phyloP scores from a whole-genome alignment of 64 coral and sea anemone species.

The Trachythela sp. region DNA sequence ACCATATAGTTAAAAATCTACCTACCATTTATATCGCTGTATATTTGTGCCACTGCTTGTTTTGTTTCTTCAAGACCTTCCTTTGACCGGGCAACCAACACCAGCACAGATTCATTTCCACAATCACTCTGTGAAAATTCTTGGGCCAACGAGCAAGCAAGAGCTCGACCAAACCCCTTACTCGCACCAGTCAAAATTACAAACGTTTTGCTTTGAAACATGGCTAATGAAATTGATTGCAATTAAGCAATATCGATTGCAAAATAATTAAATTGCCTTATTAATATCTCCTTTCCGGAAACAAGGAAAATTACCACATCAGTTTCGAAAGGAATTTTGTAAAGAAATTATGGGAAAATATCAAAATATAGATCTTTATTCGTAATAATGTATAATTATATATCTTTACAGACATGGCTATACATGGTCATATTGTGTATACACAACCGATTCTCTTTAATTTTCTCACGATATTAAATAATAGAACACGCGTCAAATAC shows the following conservation, averaged over 20 bases:
- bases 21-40: conserved; percentile 23
- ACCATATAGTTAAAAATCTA: too few relatives aligned
- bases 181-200: conserved; percentile 65
- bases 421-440: too few relatives aligned
- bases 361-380: too few relatives aligned
- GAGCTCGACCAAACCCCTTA: conserved; percentile 48
- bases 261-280: too few relatives aligned
- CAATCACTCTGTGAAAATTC: background rate
- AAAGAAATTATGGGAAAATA: background rate
- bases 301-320: background rate
- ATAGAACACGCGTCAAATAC: too few relatives aligned
- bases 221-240: too few relatives aligned
- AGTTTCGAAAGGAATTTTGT: background rate
- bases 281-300: too few relatives aligned
- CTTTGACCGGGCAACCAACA: conserved; percentile 34
- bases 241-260: too few relatives aligned
- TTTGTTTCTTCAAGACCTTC: conserved; percentile 44
- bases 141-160: conserved; percentile 34
- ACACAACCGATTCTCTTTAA: too few relatives aligned
- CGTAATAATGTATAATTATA: too few relatives aligned
- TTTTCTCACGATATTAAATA: too few relatives aligned
- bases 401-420: too few relatives aligned
- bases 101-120: conserved; percentile 12
- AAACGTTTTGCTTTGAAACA: conserved; percentile 16
- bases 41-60: conserved; percentile 14